Evolutionary conservation across 2,888 invertebrate species (phyloP), one percentile per base, ranked within the genome.

Genomic region (Microctonus aethiopoides): DNA sequence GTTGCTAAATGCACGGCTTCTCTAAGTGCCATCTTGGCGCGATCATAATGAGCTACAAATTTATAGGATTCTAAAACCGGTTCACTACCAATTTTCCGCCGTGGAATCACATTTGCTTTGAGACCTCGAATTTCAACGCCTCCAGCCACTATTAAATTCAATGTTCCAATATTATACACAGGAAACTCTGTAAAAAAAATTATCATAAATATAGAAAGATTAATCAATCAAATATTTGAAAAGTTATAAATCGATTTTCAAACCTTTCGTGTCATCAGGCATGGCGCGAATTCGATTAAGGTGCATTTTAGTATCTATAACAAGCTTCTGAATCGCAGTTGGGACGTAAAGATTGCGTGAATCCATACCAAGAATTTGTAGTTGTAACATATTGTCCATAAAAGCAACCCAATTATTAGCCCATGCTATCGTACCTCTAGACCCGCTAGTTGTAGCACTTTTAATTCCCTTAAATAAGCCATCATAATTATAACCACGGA

Each of bases 301-400:
- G 70, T 89, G 89, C 29, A 68, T 73, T 57, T 84, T 84, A 0
- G 90, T 89, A 78, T 91, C 89, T 64, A 92, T 89, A 0, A 88
- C 84, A 2, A 91, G 72, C 71, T 88, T 89, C 52, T 87, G 87
- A 63, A 92, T 89, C 22, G 89, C 87, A 1, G 90, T 91, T 0
- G 92, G 92, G 9, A 92, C 87, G 70, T 87, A 88, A 0, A 92
- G 82, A 34, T 87, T 83, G 64, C 88, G 83, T 7, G 87, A 83
- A 24, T 88, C 86, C 20, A 82, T 75, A 1, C 84, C 83, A 0
- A 91, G 72, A 39, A 91, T 87, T 52, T 89, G 87, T 76, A 91
- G 87, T 79, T 93, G 93, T 39, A 93, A 84, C 89, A 93, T 90
- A 13, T 90, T 91, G 78, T 93, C 93, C 83, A 93, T 87, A 81